Percentiles rank a stretch among this genome's conserved stretches.
phyloP scores from a whole-genome alignment of 2,797 vertebrate genomes.

The Pteropus rufus region DNA sequence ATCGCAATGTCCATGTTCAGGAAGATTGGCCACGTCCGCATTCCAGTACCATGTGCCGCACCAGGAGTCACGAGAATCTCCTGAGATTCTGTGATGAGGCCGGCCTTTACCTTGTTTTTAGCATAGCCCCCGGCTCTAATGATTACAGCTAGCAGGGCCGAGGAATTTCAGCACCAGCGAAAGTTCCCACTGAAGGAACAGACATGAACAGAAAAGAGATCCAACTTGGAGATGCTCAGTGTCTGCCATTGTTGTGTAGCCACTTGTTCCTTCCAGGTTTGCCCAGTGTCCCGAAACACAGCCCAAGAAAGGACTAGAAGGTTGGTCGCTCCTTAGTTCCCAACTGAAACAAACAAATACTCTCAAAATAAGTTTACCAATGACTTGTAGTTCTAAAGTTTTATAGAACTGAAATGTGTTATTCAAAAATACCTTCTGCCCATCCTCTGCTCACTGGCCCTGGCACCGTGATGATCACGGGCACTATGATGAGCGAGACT shows the following conservation, averaged over 20 bases:
- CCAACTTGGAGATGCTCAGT: not conserved
- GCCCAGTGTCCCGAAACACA: not conserved
- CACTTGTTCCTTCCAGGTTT: not conserved
- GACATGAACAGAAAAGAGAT: not conserved
- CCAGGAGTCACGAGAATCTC: not conserved
- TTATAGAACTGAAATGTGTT: not conserved
- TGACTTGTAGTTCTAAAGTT: not conserved
- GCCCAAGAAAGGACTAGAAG: not conserved
- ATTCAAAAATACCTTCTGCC: not conserved
- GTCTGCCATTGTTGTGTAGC: not conserved
- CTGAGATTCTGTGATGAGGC: not conserved
- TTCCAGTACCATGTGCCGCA: not conserved
- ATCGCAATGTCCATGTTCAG: not conserved
- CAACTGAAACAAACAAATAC: not conserved
- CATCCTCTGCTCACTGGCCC: not conserved
- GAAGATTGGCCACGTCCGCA: not conserved
- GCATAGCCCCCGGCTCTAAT: not conserved
- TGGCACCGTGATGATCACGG: no score
- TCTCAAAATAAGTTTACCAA: not conserved
- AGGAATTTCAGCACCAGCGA: not conserved
- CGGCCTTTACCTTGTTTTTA: not conserved
- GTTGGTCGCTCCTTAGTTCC: not conserved
- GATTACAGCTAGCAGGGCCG: not conserved
- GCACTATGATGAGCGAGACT: not conserved
- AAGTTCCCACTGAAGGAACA: not conserved